phyloP scores from a whole-genome alignment of 2,113 vertebrate species.

The Canis aureus region DNA sequence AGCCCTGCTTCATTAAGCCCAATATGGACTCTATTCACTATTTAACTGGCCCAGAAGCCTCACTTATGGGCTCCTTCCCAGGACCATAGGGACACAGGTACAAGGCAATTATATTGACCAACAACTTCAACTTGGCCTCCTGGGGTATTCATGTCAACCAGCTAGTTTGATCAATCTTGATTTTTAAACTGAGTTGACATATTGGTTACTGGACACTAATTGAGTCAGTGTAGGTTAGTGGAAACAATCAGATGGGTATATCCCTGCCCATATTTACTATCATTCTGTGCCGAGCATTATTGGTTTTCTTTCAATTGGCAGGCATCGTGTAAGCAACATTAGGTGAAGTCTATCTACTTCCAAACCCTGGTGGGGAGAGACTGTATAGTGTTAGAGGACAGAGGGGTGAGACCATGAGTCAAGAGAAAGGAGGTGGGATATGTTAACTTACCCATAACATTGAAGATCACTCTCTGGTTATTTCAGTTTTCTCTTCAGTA shows the following conservation, averaged over 20 bases:
- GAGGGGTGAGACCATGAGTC: accelerated
- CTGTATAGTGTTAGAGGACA: background rate
- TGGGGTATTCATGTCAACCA: background rate
- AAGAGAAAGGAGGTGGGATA: background rate
- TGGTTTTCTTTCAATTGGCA: background rate
- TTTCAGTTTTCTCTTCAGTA: slow-evolving; percentile 21
- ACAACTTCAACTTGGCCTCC: background rate
- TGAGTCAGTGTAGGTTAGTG: background rate
- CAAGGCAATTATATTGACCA: background rate
- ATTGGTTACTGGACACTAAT: background rate
- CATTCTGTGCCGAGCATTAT: background rate
- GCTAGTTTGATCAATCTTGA: background rate
- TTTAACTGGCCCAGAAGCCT: slow-evolving; percentile 21
- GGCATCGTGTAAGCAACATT: background rate
- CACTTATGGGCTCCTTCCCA: background rate
- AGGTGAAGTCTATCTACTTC: background rate
- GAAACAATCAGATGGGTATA: background rate
- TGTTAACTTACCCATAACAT: background rate
- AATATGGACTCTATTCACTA: slow-evolving; percentile 57
- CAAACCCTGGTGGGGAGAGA: background rate
- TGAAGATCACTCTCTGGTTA: background rate
- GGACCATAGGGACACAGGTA: background rate
- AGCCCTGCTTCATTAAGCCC: slow-evolving; percentile 70
- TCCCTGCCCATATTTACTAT: background rate
- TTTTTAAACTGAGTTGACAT: background rate